Evolutionary conservation across 2,797 vertebrate species (phyloP).

Genomic region (Rachycentron canadum): DNA sequence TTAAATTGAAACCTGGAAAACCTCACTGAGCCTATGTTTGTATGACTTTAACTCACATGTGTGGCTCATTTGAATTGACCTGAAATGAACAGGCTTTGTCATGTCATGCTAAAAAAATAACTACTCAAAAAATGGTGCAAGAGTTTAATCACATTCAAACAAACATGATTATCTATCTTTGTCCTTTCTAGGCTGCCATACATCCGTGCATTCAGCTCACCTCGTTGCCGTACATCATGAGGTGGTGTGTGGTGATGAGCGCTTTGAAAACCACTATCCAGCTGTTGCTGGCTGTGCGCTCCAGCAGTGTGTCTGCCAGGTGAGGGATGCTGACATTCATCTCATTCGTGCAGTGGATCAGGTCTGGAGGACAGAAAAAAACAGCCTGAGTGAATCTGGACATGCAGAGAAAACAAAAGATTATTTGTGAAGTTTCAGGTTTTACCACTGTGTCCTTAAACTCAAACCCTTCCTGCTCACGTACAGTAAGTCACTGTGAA

Average conservation of each 20-base stretch:
- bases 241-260: conserved; percentile 96
- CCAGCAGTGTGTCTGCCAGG: conserved; percentile 93
- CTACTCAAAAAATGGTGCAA: too few species aligned
- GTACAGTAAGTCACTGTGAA: conserved; percentile 17
- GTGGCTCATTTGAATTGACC: not conserved
- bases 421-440: not conserved
- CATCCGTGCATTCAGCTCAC: conserved; percentile 78
- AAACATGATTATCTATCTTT: not conserved
- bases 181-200: too few species aligned
- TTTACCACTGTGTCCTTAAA: not conserved
- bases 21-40: not conserved
- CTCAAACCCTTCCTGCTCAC: not conserved
- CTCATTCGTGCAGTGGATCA: conserved; percentile 95
- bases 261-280: conserved; percentile 99
- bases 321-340: conserved; percentile 95
- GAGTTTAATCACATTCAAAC: not conserved
- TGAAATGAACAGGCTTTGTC: not conserved
- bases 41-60: not conserved
- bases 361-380: conserved; percentile 82
- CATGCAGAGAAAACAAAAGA: not conserved
- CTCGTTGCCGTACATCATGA: conserved; percentile 99
- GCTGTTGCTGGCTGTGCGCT: conserved; percentile 93
- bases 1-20: too few species aligned
- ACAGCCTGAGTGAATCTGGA: conserved; percentile 5
- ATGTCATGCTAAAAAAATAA: not conserved